Evolutionary conservation across 64 coral and sea anemone genomes (phyloP).

Genomic region (Stichodactyla mertensii): DNA sequence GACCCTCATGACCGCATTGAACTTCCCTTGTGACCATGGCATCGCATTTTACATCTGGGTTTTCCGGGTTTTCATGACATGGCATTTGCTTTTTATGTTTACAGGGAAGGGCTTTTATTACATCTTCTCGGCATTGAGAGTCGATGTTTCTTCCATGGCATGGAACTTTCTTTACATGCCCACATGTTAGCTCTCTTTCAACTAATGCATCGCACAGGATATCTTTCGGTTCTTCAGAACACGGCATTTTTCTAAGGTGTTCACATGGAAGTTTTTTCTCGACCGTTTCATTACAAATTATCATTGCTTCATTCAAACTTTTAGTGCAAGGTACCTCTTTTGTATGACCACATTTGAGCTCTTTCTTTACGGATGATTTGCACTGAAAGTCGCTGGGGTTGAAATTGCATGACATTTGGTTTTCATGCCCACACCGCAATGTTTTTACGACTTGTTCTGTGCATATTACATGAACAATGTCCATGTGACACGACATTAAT

Average conservation of each 20-base stretch:
- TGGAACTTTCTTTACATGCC: not conserved
- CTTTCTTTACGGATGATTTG: not conserved
- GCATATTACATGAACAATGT: not conserved
- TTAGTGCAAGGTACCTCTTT: not conserved
- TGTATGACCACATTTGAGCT: conserved; percentile 21
- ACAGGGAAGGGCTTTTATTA: conserved; percentile 19
- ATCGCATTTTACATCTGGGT: not conserved
- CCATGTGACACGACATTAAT: not conserved
- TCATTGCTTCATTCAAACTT: not conserved
- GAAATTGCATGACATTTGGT: not conserved
- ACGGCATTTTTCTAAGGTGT: not conserved
- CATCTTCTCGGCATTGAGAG: not conserved
- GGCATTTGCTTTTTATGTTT: not conserved
- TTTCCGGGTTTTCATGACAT: conserved; percentile 9
- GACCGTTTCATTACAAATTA: not conserved
- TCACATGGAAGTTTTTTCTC: conserved; percentile 41
- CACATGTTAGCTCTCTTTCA: conserved; percentile 4
- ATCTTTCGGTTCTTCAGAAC: not conserved
- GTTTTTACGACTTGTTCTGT: not conserved
- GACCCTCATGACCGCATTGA: conserved; percentile 3
- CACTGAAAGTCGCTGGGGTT: not conserved
- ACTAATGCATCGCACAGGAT: conserved; percentile 9
- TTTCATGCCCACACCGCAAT: conserved; percentile 15
- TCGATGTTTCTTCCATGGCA: not conserved
- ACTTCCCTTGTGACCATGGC: not conserved